Evolutionary conservation across 1,140 invertebrate genomes (phyloP), one percentile per base, ranked within the genome.

Genomic region (Drosophila pallidifrons): DNA sequence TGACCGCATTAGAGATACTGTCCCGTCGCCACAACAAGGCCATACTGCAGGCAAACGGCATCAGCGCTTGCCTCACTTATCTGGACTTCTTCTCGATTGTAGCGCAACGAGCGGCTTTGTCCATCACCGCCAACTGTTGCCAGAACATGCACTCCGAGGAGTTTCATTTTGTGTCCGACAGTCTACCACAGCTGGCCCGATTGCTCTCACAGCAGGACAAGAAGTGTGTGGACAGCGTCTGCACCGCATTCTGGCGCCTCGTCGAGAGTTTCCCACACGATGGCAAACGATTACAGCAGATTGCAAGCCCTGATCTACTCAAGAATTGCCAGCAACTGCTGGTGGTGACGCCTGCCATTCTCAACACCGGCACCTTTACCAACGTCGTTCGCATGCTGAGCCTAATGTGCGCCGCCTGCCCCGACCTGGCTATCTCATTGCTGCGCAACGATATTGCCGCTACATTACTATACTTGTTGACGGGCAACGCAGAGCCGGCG

Each of bases 21-120:
- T 99, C 98, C 1, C 94, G 98, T n/a, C 94, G 98, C 76, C 98
- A 99, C 93, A 98, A 98, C 81, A 99, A 99, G 94, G 96, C 98
- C 32, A 99, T 99, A 78, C 93, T 99, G 74, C 98, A 99, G 93
- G 98, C 98, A 55, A 95, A 97, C 81, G 98, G 98, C 20, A 98
- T 99, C 2, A 96, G 97, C 15, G 97, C 98, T 5, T 99, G 98
- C 92, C 94, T 99, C 47, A 99, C 96, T 90, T 99, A 98, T 92
- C 94, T 99, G 79, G 99, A 99, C 92, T 99, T 99, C 94, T 99
- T 99, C 93, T 98, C 98, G 32, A 99, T 99, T 70, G 97, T 97
- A 82, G 98, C 98, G 8, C 98, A 99, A 93, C 95, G 98, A 15
- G 97, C 98, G 47, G 98, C 99, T 0, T 94, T 99, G 13, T 97